phyloP scores from a whole-genome alignment of 2,797 vertebrate genomes.

The Bovichtus variegatus region DNA sequence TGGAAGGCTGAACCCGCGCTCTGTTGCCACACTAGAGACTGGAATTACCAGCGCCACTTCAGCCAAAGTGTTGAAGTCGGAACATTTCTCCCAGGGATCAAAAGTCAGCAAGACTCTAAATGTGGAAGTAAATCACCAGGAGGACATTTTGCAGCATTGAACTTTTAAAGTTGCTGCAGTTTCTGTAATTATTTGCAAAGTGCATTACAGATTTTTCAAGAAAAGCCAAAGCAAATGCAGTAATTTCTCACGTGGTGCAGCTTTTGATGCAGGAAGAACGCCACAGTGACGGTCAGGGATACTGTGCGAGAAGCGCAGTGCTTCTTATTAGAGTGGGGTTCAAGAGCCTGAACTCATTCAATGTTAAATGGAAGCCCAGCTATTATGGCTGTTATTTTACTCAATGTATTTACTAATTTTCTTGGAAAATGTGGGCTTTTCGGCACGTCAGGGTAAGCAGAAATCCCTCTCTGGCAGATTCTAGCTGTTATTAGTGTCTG shows the following conservation, averaged over 20 bases:
- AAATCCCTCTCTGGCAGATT: slow-evolving; percentile 59
- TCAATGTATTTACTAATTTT: slow-evolving; percentile 45
- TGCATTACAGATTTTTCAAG: background rate
- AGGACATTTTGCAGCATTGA: slow-evolving; percentile 9
- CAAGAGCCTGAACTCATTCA: slow-evolving; percentile 18
- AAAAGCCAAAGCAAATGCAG: background rate
- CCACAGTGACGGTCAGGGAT: slow-evolving; percentile 9
- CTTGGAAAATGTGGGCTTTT: slow-evolving; percentile 36
- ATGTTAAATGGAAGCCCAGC: slow-evolving; percentile 25
- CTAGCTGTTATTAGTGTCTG: slow-evolving; percentile 68
- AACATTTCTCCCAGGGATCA: too few species aligned
- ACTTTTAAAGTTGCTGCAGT: background rate
- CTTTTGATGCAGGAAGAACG: background rate
- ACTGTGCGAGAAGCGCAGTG: too few species aligned
- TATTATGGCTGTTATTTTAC: slow-evolving; percentile 32
- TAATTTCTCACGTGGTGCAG: background rate
- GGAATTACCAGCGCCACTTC: too few species aligned
- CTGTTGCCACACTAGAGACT: too few species aligned
- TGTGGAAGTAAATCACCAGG: too few species aligned
- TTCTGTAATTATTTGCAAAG: slow-evolving; percentile 14
- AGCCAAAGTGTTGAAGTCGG: too few species aligned
- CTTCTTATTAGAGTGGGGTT: slow-evolving; percentile 2
- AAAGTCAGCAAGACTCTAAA: too few species aligned
- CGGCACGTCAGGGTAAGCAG: slow-evolving; percentile 37
- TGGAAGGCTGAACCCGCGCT: too few species aligned